Base-by-base conservation (phyloP, 1,140 invertebrate species). In the Tetranychus urticae region DNA sequence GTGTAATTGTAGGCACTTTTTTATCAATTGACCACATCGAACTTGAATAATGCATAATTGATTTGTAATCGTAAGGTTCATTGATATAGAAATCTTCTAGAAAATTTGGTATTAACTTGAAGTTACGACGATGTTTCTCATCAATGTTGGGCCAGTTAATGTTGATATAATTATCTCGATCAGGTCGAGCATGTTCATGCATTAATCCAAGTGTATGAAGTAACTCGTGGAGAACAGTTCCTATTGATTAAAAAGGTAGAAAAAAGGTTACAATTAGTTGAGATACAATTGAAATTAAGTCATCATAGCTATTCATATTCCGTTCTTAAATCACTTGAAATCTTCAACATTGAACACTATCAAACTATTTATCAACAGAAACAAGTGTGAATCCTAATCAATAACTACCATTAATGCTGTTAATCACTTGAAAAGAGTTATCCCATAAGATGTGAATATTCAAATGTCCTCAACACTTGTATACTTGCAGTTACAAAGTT, bases 181-280 rank as follows among this genome's bases (percentile, higher is more conserved):
- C 73, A 2, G 67, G 66, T 33, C 72, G 63, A 5, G 68, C 69
- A 54, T 73, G 72, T 59, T 73, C 72, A 56, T 73, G 72, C 46
- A 69, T 71, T 36, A 73, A 75, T 10, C 72, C 72, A 12, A 72
- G 62, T 7, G 68, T 69, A 60, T 73, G 72, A 66, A 73, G 73
- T 46, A 75, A 58, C 61, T 74, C 72, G 59, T 75, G 74, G 48
- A 72, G 64, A 42, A 74, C 67, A 8, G 58, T 64, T 4, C 67
- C 50, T 52, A 23, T 6, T 10, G 10, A 42, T 42, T 5, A 42
- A 42, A 42, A 42, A 42, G 10, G 10, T 6, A 42, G 5, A 42
- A 42, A 10, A 42, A 42, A 42, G 39, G 10, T 6, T 6, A 42
- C 39, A 42, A 42, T 42, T 42, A 42, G 39, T 6, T 5, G 5